Percentiles rank a stretch among this genome's conserved stretches.
Evolutionary conservation across 2,888 invertebrate genomes (phyloP).

Genomic region (Caenorhabditis doughertyi): DNA sequence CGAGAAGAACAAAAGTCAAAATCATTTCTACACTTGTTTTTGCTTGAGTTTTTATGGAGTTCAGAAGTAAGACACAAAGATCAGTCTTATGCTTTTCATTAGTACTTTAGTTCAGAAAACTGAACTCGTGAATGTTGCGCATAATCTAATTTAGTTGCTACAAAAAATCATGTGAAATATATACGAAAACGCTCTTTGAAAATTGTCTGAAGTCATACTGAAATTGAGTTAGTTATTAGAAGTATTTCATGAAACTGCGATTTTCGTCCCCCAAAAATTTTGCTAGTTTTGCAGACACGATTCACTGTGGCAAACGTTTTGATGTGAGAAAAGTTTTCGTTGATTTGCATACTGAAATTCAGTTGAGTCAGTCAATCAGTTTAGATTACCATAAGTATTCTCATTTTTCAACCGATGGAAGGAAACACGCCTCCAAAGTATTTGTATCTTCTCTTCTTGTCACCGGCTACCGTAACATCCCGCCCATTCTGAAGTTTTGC

Average conservation of each 20-base stretch:
- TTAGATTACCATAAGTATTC: constrained; percentile 52
- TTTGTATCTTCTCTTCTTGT: constrained; percentile 40
- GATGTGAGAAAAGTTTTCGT: not conserved
- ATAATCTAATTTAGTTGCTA: constrained; percentile 9
- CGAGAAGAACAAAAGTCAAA: not conserved
- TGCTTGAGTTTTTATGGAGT: not conserved
- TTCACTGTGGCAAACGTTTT: not conserved
- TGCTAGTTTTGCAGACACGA: constrained; percentile 8
- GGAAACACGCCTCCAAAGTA: constrained; percentile 53
- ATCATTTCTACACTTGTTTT: too few relatives aligned
- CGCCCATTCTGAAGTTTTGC: constrained; percentile 55
- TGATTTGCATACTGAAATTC: constrained; percentile 45
- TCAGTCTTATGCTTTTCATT: not conserved
- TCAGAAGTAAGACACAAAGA: not conserved
- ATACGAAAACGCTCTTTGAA: constrained; percentile 41
- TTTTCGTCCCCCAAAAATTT: not conserved
- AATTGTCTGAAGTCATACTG: constrained; percentile 27
- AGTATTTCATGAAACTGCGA: not conserved
- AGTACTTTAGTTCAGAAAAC: not conserved
- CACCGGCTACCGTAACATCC: constrained; percentile 56
- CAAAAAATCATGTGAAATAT: constrained; percentile 25
- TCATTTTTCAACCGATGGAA: not conserved
- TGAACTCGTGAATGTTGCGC: constrained; percentile 28
- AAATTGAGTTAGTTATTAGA: constrained; percentile 4
- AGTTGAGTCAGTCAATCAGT: constrained; percentile 26